Evolutionary conservation across 2,113 vertebrate genomes (phyloP), one percentile per base, ranked within the genome.

Genomic region (Pimephales promelas): DNA sequence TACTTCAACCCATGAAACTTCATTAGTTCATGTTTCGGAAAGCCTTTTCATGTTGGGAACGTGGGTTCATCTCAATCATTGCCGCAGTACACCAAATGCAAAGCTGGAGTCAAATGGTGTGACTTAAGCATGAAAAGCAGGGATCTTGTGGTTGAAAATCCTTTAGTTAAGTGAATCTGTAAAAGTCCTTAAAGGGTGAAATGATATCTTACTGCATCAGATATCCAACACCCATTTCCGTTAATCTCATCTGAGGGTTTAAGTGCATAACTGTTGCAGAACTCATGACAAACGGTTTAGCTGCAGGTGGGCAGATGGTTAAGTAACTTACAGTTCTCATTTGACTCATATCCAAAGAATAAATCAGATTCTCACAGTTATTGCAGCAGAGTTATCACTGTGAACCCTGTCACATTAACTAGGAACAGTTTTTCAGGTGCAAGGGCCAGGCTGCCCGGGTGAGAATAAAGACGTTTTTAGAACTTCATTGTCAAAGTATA

Each of bases 381-480:
- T 64, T 49, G 7, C 14, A 71, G 40, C 22, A 31, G 18, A 54
- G n/a, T 59, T 72, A 72, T 70, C 70, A 66, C 40, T 5, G 34
- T 40, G 64, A n/a, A 40, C 18, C 10, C 34, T 3, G 0, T 20
- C 34, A 40, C 64, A 78, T 14, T n/a, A 40, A 11, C 45, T 73
- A 54, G 66, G 64, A 77, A 77, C 20, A 14, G 77, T 64, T 61
- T 70, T 75, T 77, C 49, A 49, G 68, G 86, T 54, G 74, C n/a
- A 71, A 45, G 43, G 81, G 54, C 54, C 81, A 79, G 71, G 68
- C n/a, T 75, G 40, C 43, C 10, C 9, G 28, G 78, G 49, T 75
- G 61, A 78, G 59, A 31, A 57, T 83, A 10, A 83, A 80, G 80
- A 81, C 43, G 78, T 87, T 86, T 81, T 88, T 85, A 86, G 76